Percentiles rank a stretch among this genome's conserved stretches.
Evolutionary conservation across 2,888 invertebrate species (phyloP).

Genomic region (Doris montereyensis): DNA sequence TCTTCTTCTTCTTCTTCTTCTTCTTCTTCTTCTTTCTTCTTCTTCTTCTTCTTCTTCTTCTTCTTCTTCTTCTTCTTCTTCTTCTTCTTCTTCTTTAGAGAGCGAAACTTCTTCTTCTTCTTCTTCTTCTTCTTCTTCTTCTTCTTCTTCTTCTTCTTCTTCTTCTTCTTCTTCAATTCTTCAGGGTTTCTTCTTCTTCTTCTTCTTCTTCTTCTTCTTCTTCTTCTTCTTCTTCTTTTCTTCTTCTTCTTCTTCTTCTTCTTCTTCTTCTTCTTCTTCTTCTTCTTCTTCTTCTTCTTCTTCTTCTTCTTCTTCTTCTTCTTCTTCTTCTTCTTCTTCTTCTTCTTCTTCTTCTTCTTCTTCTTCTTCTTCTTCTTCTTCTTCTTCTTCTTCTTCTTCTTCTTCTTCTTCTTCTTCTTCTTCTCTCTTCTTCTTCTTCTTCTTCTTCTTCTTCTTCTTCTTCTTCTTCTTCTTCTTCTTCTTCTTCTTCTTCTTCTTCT

Average conservation of each 20-base stretch:
- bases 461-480: not conserved
- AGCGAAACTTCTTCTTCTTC: too few species aligned
- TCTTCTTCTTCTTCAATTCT: not conserved
- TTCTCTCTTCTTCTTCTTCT: not conserved
- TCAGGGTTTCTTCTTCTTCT: not conserved
- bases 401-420: not conserved
- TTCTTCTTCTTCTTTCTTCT: not conserved
- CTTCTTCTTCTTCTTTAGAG: too few species aligned
- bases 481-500: not conserved
- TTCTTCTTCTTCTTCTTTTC: constrained; percentile 31
- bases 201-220: constrained; percentile 19
- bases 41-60: constrained; percentile 1
- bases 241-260: constrained; percentile 12
- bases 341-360: too few species aligned
- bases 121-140: too few species aligned
- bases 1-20: too few species aligned
- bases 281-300: not conserved
- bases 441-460: not conserved
- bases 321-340: not conserved
- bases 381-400: not conserved
- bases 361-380: too few species aligned
- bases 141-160: too few species aligned
- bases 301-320: constrained; percentile 9
- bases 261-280: not conserved
- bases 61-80: too few species aligned